Percentiles rank a stretch among this genome's conserved stretches.
Evolutionary conservation across 2,113 vertebrate genomes (phyloP).

Genomic region (Dinomys branickii): DNA sequence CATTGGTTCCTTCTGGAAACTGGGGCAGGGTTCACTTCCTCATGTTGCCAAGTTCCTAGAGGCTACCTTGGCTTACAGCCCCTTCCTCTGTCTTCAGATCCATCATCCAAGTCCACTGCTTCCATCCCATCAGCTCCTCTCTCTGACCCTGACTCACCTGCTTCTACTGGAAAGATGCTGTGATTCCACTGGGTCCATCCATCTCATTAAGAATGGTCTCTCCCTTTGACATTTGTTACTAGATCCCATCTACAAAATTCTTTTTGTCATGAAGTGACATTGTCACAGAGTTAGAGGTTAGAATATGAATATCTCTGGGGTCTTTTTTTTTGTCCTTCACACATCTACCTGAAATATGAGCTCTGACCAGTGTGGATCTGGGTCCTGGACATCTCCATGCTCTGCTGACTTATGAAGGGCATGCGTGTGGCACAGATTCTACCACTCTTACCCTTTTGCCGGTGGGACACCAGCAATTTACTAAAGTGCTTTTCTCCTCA

Average conservation of each 20-base stretch:
- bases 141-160: background rate
- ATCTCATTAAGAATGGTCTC: background rate
- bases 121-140: background rate
- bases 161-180: background rate
- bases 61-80: background rate
- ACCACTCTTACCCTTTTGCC: background rate
- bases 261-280: background rate
- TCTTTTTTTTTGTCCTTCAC: background rate
- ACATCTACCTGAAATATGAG: background rate
- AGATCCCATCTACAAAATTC: background rate
- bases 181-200: accelerated
- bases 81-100: background rate
- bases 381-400: too few species aligned
- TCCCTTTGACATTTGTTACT: background rate
- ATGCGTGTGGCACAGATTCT: accelerated
- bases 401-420: background rate
- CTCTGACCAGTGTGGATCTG: background rate
- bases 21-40: background rate
- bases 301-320: background rate
- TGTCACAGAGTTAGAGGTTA: background rate
- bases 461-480: background rate
- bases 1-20: background rate
- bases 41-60: background rate
- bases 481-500: background rate
- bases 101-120: background rate